Evolutionary conservation across 1,140 invertebrate species (phyloP), one percentile per base, ranked within the genome.

Genomic region (Panagrolaimus sp.): DNA sequence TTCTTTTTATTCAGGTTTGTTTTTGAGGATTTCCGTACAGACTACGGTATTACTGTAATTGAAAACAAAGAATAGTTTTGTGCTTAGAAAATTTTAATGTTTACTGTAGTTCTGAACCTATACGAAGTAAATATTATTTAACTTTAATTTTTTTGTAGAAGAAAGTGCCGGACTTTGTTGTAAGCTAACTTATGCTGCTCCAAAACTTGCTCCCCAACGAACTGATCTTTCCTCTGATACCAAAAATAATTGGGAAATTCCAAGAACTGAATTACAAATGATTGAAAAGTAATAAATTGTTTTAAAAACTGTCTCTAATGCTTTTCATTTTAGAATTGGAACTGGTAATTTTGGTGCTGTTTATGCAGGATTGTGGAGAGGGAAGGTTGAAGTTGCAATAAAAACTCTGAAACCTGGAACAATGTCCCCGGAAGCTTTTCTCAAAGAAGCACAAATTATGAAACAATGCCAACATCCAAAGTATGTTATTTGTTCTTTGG

Each of bases 401-500:
- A 97, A 97, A 85, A 97, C 92, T 0, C 84, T 98, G 17, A 89
- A 94, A 79, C 90, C 92, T 76, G 94, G 94, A 63, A 93, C 93
- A 21, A 98, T 97, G 94, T 94, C 91, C 17, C 91, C 91, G 1
- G 90, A 92, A 78, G 94, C 93, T 7, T 98, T 98, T 86, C 87
- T 97, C 0, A 77, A 79, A 84, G 95, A 97, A 85, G 95, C 94
- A 9, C 90, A 91, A 46, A 97, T 98, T 46, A 98, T 98, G 95
- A 97, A 98, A 83, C 93, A 95, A 83, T 96, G 96, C 85, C 88
- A 94, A 66, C 95, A 98, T 85, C 91, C 94, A 81, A 90, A 94
- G 69, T 38, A 38, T 4, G 32, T 2, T 2, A 38, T 38, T 38
- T 38, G 32, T 38, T 38, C 96, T 79, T 91, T 4, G 7, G 7